Evolutionary conservation across 2,113 vertebrate species (phyloP).

Genomic region (Orientallactaga bullata): DNA sequence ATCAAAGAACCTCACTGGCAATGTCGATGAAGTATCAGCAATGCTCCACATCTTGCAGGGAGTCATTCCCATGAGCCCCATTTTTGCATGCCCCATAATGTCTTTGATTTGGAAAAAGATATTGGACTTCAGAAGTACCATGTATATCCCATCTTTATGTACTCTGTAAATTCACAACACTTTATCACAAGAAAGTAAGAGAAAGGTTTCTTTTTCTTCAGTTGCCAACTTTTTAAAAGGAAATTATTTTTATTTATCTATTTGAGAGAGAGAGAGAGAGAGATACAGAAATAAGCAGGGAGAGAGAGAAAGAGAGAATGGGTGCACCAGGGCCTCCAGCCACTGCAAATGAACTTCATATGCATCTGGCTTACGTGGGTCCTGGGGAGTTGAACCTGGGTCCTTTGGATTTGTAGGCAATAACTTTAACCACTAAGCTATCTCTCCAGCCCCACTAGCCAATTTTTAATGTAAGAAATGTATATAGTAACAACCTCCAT

Average conservation of each 20-base stretch:
- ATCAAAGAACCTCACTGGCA: slow-evolving; percentile 8
- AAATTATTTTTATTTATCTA: no score
- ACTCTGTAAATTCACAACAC: neutral
- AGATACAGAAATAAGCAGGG: no score
- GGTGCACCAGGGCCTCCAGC: no score
- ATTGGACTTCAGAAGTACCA: neutral
- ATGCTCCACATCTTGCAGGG: neutral
- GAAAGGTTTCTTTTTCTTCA: neutral
- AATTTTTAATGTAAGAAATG: neutral
- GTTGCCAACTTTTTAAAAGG: no score
- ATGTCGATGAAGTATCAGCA: slow-evolving; percentile 11
- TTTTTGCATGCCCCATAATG: neutral
- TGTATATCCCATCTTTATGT: neutral
- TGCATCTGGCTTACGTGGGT: no score
- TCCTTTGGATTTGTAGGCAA: no score
- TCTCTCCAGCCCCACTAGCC: no score
- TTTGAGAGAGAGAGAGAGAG: no score
- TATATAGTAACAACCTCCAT: neutral
- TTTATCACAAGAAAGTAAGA: neutral
- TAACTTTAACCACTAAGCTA: no score
- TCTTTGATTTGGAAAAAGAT: neutral
- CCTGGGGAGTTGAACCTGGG: no score
- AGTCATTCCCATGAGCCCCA: neutral
- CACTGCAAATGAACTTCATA: no score
- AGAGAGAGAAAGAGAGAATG: no score